Percentiles rank a stretch among this genome's conserved stretches.
Conservation (phyloP, 2,113 vertebrate genomes). For the Chiloscyllium plagiosum region DNA sequence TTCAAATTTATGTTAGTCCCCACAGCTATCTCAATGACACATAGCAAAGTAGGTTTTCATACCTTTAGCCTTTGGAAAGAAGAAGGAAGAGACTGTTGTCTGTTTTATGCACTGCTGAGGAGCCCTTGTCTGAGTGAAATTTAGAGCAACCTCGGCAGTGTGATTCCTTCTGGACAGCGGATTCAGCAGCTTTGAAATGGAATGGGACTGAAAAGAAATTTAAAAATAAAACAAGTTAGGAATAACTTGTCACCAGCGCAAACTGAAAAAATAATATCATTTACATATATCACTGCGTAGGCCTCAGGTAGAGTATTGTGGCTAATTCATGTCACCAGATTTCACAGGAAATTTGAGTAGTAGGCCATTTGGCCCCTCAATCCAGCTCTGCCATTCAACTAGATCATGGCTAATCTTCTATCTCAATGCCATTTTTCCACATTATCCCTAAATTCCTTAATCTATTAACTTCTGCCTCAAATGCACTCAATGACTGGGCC, state of each 20-base stretch:
- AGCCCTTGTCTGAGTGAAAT: conserved; percentile 62
- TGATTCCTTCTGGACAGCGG: conserved; percentile 51
- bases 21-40: not conserved
- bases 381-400: no score
- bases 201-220: conserved; percentile 37
- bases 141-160: conserved; percentile 53
- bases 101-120: conserved; percentile 60
- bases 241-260: not conserved
- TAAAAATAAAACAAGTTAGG: not conserved
- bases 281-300: not conserved
- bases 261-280: not conserved
- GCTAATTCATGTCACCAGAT: no score
- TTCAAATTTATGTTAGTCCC: not conserved
- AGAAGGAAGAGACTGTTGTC: conserved; percentile 58
- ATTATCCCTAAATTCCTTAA: no score
- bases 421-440: no score
- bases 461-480: no score
- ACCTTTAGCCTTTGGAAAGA: conserved; percentile 43
- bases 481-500: no score
- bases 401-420: no score
- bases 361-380: no score
- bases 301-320: no score
- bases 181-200: conserved; percentile 59
- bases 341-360: no score
- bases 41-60: not conserved